Base-by-base conservation (phyloP, 2,888 invertebrate genomes). In the Mamestra brassicae region DNA sequence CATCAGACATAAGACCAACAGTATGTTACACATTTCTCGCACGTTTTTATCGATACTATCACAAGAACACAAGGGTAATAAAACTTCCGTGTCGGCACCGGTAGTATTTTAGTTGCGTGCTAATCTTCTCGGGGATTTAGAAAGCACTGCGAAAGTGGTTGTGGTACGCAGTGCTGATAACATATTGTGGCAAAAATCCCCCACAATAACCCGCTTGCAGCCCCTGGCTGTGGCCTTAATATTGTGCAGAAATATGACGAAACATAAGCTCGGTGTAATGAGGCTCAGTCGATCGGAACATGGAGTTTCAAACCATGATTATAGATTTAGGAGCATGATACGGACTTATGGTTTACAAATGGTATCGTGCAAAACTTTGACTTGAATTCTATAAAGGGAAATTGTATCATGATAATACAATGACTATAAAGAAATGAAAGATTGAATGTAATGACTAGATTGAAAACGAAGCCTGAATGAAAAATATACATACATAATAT, bases 41-140 rank as follows among this genome's bases (percentile, higher is more conserved):
- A 77, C 76, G 70, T 83, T 71, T 80, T 74, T 72, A 80, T 66
- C 55, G 73, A 83, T 78, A 80, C 15, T 71, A 87, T 87, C 83
- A 80, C 73, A 74, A 65, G 76, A 85, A 81, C 79, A 78, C 85
- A 83, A 84, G 69, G 71, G 79, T 74, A 80, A 81, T 85, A 87
- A 87, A 85, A 76, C 83, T 87, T 90, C 89, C 81, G 76, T 81
- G 77, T 83, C 81, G 80, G 86, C 86, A 76, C 85, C 77, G 86
- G 83, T 83, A 84, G 87, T 87, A 86, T 88, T 89, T 85, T 85
- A 85, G 84, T 87, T 90, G 90, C 87, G 87, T 91, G 89, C 88
- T 93, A 94, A 94, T 95, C 93, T 93, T 93, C 91, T 87, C 85
- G 87, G 80, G 91, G 89, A 93, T 94, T 94, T 94, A 94, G 95